These are phyloP conservation scores for Synergus itoensis DNA, from an alignment of 2,888 invertebrate genomes.

Conservation along the genomic window DNA sequence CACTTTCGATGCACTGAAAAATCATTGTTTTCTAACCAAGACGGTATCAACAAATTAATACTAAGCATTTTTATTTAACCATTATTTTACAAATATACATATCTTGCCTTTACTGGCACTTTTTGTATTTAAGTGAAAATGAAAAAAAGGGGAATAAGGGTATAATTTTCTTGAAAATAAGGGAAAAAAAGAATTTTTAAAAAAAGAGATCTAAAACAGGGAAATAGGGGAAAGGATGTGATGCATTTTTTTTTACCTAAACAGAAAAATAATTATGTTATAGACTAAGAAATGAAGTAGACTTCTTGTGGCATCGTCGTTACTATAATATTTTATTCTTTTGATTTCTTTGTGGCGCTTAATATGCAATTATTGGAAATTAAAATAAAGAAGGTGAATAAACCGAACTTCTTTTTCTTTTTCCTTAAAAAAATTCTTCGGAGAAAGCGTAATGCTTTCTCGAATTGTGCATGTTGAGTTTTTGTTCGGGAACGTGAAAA, in stretches of 20 bases:
- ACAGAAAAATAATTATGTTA: neutral
- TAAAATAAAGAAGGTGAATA: neutral
- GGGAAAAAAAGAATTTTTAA: no score
- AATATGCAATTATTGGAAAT: neutral
- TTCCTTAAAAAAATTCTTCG: neutral
- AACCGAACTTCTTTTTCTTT: neutral
- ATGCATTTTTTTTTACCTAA: neutral
- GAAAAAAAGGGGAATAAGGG: no score
- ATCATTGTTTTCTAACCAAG: no score
- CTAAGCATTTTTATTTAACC: no score
- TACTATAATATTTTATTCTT: conserved; percentile 1
- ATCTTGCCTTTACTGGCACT: no score
- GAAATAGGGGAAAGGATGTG: no score
- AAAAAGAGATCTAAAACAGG: no score
- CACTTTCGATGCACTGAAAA: neutral
- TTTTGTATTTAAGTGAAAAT: no score
- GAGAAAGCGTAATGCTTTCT: conserved; percentile 34
- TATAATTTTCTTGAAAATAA: no score
- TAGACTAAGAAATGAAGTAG: neutral
- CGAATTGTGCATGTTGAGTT: conserved; percentile 12
- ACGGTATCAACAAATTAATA: no score
- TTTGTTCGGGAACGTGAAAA: conserved; percentile 10
- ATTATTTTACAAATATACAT: neutral
- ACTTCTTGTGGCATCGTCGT: neutral
- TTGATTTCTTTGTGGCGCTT: neutral